Evolutionary conservation across 2,888 invertebrate genomes (phyloP).

Genomic region (Sinohyriopsis cumingii): DNA sequence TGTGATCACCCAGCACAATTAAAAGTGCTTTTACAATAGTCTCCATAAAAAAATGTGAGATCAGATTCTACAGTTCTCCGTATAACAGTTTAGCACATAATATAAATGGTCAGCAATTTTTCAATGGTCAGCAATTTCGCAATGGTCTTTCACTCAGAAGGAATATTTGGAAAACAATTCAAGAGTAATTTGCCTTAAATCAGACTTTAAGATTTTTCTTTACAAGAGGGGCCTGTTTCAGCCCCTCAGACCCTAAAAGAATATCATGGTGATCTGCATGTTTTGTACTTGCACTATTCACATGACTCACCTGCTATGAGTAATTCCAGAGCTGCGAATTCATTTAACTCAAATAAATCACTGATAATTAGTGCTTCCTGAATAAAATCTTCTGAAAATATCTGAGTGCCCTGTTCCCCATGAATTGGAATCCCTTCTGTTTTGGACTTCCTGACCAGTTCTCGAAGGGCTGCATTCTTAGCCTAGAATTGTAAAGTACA

Average conservation of each 20-base stretch:
- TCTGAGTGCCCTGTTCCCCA: conserved; percentile 67
- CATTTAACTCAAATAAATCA: conserved; percentile 95
- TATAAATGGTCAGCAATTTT: too few species aligned
- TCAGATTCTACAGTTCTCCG: too few species aligned
- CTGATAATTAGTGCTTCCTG: conserved; percentile 95
- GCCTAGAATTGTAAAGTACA: conserved; percentile 56
- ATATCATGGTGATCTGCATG: not conserved
- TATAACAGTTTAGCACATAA: too few species aligned
- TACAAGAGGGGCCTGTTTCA: not conserved
- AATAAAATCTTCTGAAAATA: conserved; percentile 86
- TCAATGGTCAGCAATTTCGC: too few species aligned
- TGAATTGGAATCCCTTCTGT: conserved; percentile 73
- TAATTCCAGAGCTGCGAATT: conserved; percentile 89
- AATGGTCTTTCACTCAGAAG: too few species aligned
- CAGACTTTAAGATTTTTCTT: not conserved
- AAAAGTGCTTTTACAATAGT: too few species aligned
- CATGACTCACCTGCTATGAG: conserved; percentile 82
- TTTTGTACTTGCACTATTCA: conserved; percentile 82
- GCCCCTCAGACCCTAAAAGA: not conserved
- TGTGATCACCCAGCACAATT: too few species aligned
- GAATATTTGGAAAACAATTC: too few species aligned
- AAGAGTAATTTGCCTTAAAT: not conserved
- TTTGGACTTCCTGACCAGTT: conserved; percentile 86
- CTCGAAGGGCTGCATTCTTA: conserved; percentile 83
- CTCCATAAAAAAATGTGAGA: too few species aligned